Evolutionary conservation across 2,113 vertebrate genomes (phyloP).

Genomic region (Heterotilapia buettikoferi): DNA sequence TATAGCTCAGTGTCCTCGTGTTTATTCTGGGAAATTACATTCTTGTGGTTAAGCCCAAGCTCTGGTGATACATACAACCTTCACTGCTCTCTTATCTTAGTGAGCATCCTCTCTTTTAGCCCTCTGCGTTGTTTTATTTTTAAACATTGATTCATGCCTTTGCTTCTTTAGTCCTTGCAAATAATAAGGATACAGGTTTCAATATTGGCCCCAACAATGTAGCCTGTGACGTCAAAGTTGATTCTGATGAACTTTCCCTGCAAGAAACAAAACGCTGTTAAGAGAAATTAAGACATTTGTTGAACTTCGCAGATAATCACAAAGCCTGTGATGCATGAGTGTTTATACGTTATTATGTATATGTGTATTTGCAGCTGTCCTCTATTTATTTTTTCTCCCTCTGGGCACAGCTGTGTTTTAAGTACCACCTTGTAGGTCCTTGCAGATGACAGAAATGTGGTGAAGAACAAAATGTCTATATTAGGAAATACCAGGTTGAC

Average conservation of each 20-base stretch:
- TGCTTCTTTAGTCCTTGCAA: background rate
- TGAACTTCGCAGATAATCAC: background rate
- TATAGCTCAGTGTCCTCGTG: background rate
- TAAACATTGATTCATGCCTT: background rate
- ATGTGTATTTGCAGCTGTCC: background rate
- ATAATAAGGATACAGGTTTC: conserved; percentile 95
- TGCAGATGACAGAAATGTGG: background rate
- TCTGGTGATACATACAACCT: background rate
- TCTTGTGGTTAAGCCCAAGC: background rate
- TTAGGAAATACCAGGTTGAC: conserved; percentile 39
- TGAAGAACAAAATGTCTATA: conserved; percentile 20
- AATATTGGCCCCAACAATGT: conserved; percentile 98
- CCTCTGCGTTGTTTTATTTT: background rate
- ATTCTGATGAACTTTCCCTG: conserved; percentile 98
- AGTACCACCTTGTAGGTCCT: background rate
- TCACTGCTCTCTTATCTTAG: background rate
- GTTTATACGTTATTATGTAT: background rate
- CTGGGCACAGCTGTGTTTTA: background rate
- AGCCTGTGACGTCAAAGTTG: conserved; percentile 98
- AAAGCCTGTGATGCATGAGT: background rate
- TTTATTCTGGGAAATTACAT: background rate
- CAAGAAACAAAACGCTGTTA: conserved; percentile 2
- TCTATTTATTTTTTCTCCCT: background rate
- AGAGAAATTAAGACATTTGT: background rate
- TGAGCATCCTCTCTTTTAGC: background rate